Percentiles rank a stretch among this genome's conserved stretches.
phyloP scores from a whole-genome alignment of 2,888 invertebrate genomes.

The Agrotis exclamationis region DNA sequence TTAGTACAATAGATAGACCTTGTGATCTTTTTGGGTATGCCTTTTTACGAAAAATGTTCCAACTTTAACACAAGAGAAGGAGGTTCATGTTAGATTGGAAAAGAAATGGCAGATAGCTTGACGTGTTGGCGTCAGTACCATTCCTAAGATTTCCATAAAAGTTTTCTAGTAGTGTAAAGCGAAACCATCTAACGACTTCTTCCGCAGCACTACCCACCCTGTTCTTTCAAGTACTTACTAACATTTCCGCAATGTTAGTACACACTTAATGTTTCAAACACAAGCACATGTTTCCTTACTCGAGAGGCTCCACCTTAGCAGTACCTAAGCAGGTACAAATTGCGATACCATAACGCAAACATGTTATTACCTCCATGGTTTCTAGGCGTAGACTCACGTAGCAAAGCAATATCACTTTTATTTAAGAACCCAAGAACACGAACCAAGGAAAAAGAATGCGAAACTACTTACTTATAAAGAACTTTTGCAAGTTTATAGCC shows the following conservation, averaged over 20 bases:
- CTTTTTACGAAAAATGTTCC: not conserved
- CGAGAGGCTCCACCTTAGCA: constrained; percentile 5
- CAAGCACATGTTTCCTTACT: not conserved
- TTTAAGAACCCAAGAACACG: constrained; percentile 27
- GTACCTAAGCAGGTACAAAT: not conserved
- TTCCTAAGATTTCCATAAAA: no score
- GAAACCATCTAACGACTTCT: no score
- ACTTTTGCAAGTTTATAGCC: constrained; percentile 29
- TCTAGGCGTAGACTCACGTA: constrained; percentile 6
- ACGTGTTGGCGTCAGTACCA: no score
- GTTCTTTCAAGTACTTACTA: no score
- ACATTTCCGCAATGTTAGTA: no score
- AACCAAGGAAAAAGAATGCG: constrained; percentile 10
- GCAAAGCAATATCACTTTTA: constrained; percentile 38
- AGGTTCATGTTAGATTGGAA: no score
- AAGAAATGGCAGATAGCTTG: no score
- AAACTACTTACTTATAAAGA: not conserved
- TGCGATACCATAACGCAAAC: constrained; percentile 30
- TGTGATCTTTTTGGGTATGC: constrained; percentile 27
- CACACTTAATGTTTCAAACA: not conserved
- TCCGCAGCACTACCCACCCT: no score
- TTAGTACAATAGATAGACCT: constrained; percentile 30
- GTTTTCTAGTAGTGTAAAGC: no score
- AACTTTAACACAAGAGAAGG: no score
- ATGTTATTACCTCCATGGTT: constrained; percentile 40